Evolutionary conservation across 2,113 vertebrate species (phyloP).

Genomic region (Boleophthalmus pectinirostris): DNA sequence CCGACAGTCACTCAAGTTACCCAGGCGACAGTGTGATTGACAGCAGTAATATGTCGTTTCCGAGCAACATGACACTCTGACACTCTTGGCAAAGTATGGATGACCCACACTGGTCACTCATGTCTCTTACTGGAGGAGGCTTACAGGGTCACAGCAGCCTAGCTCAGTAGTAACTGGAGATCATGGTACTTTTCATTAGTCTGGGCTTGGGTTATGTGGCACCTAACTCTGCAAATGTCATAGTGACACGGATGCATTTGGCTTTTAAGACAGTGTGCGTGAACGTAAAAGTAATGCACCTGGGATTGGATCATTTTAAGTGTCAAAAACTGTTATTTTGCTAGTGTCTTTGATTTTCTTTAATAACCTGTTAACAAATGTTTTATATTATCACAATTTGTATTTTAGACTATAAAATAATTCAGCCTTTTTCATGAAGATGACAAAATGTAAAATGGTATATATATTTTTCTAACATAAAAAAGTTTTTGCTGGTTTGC

Average conservation of each 20-base stretch:
- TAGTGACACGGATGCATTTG: no score
- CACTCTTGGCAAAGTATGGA: slow-evolving; percentile 55
- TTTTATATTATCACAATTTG: neutral
- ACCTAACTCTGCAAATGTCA: no score
- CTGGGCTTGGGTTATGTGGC: no score
- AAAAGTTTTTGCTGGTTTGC: slow-evolving; percentile 31
- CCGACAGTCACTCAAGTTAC: slow-evolving; percentile 49
- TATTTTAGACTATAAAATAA: neutral
- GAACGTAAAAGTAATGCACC: no score
- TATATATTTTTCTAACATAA: neutral
- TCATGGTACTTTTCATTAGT: slow-evolving; percentile 18
- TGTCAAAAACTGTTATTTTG: no score
- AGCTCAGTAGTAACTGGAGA: slow-evolving; percentile 56
- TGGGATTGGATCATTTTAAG: no score
- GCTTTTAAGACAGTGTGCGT: no score
- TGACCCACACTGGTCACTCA: slow-evolving; percentile 65
- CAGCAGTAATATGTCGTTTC: slow-evolving; percentile 63
- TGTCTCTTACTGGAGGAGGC: slow-evolving; percentile 52
- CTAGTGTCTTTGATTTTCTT: no score
- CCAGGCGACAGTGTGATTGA: slow-evolving; percentile 41
- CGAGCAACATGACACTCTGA: slow-evolving; percentile 61
- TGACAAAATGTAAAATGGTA: neutral
- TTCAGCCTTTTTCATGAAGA: neutral
- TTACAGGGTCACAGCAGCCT: slow-evolving; percentile 43
- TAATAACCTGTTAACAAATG: no score